Conservation (phyloP, 2,888 invertebrate species). For the Dynastes hyllus region DNA sequence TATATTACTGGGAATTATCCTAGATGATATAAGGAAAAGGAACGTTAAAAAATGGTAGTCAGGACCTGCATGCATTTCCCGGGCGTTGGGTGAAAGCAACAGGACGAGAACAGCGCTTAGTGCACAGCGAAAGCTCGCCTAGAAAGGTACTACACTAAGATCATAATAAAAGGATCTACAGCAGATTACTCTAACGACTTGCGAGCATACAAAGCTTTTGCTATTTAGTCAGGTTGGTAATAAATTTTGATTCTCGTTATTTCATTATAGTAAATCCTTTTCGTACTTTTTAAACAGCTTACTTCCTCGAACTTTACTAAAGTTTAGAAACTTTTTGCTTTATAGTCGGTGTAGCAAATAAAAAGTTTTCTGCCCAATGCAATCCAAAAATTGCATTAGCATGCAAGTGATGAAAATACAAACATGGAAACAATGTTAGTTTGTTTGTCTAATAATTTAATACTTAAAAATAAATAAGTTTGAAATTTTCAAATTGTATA, state of each 20-base stretch:
- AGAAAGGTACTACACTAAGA: slow-evolving; percentile 54
- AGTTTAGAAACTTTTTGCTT: too few species aligned
- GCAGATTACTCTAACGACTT: slow-evolving; percentile 49
- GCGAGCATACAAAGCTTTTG: slow-evolving; percentile 51
- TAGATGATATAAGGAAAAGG: too few species aligned
- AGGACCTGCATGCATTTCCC: slow-evolving; percentile 60
- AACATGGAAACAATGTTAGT: too few species aligned
- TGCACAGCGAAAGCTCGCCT: slow-evolving; percentile 61
- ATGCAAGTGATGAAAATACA: too few species aligned
- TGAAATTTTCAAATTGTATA: too few species aligned
- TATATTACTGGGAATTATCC: not conserved
- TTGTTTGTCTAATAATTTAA: too few species aligned
- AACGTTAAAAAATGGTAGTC: slow-evolving; percentile 47
- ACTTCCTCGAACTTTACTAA: too few species aligned
- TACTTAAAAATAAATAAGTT: too few species aligned
- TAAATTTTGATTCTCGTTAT: slow-evolving; percentile 50
- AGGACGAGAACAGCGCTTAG: slow-evolving; percentile 64
- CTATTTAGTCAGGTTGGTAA: slow-evolving; percentile 53
- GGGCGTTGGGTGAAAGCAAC: slow-evolving; percentile 67
- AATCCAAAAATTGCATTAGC: too few species aligned
- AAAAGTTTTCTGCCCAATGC: too few species aligned
- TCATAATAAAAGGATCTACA: slow-evolving; percentile 52
- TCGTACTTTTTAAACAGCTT: not conserved
- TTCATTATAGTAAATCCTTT: slow-evolving; percentile 1
- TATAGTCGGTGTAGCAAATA: too few species aligned